A percentile compares a stretch with the other conserved stretches of the same genome.
Conservation (phyloP, 2,113 vertebrate species). For the Micromys minutus region DNA sequence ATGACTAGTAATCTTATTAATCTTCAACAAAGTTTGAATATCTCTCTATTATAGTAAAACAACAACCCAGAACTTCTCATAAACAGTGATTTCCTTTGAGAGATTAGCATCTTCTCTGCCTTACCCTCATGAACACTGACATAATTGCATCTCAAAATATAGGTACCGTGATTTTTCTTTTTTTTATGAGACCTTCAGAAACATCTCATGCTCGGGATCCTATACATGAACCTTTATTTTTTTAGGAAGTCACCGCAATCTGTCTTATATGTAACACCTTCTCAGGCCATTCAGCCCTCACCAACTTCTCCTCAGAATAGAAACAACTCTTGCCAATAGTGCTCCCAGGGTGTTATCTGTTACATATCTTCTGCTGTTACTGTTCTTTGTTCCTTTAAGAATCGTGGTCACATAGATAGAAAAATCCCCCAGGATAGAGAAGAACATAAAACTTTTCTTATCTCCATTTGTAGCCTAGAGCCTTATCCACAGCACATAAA, state of each 20-base stretch:
- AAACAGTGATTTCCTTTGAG: conserved; percentile 59
- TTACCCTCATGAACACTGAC: conserved; percentile 65
- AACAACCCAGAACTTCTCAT: conserved; percentile 34
- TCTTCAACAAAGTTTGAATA: conserved; percentile 61
- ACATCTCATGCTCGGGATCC: neutral
- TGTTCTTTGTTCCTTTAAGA: neutral
- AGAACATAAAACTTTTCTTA: conserved; percentile 59
- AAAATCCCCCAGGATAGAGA: conserved; percentile 21
- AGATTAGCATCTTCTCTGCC: conserved; percentile 7
- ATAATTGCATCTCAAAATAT: conserved; percentile 50
- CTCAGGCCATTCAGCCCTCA: neutral
- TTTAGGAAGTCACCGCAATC: conserved; percentile 22
- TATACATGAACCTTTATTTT: conserved; percentile 35
- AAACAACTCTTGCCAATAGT: neutral
- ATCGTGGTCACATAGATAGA: conserved; percentile 39
- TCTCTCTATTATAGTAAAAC: conserved; percentile 32
- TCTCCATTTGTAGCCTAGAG: conserved; percentile 44
- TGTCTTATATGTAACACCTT: neutral
- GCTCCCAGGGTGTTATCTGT: neutral
- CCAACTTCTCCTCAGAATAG: conserved; percentile 2
- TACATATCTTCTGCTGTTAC: neutral
- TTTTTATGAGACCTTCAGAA: conserved; percentile 15
- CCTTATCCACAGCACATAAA: conserved; percentile 38
- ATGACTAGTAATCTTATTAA: conserved; percentile 71
- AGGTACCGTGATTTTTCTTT: neutral